phyloP scores from a whole-genome alignment of 2,888 invertebrate genomes.

The Keiferia lycopersicella region DNA sequence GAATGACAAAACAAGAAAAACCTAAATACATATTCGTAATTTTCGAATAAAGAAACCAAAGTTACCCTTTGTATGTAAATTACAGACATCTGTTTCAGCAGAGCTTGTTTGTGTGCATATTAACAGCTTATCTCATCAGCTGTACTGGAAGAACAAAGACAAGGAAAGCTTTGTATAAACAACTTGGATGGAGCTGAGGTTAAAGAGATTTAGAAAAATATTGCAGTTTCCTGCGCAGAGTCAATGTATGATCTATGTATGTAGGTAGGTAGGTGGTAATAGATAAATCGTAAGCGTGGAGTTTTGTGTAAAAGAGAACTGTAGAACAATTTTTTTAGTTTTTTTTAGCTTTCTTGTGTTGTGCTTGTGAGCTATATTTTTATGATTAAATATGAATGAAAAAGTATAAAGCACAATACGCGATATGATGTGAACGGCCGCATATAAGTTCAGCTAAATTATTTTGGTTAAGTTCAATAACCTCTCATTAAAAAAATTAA shows the following conservation, averaged over 20 bases:
- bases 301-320: background rate
- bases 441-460: background rate
- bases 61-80: slow-evolving; percentile 1
- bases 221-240: background rate
- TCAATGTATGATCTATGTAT: slow-evolving; percentile 12
- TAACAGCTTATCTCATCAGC: background rate
- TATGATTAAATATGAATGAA: too few relatives aligned
- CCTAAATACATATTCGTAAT: background rate
- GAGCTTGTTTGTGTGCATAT: background rate
- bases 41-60: background rate
- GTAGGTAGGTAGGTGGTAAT: background rate
- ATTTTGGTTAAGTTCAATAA: slow-evolving; percentile 2
- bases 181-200: background rate
- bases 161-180: slow-evolving; percentile 1
- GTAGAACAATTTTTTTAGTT: background rate
- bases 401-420: background rate
- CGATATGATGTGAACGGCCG: background rate
- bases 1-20: background rate
- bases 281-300: too few relatives aligned
- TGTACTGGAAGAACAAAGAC: slow-evolving; percentile 1
- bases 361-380: too few relatives aligned
- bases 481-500: slow-evolving; percentile 5
- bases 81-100: slow-evolving; percentile 20
- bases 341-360: too few relatives aligned
- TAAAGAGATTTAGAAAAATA: background rate